Evolutionary conservation across 2,888 invertebrate species (phyloP).

Genomic region (Heliconius ethilla): DNA sequence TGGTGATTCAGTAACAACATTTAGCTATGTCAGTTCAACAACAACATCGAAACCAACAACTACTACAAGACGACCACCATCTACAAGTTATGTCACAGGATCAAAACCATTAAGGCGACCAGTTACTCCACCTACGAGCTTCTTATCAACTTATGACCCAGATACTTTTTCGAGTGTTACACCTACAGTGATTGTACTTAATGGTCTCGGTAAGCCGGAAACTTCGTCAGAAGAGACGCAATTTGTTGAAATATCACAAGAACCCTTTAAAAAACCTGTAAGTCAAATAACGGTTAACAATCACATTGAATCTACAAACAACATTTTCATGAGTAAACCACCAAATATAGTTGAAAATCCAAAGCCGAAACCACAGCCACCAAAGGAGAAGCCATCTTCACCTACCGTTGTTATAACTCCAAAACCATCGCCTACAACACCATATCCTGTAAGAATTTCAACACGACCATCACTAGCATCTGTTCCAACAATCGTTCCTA

Average conservation of each 20-base stretch:
- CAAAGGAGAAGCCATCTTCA: constrained; percentile 79
- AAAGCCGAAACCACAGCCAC: constrained; percentile 65
- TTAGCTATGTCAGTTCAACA: constrained; percentile 69
- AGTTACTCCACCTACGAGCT: constrained; percentile 57
- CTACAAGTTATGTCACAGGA: constrained; percentile 76
- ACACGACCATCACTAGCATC: constrained; percentile 54
- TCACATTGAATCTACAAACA: constrained; percentile 82
- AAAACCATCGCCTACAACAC: constrained; percentile 82
- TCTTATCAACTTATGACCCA: constrained; percentile 61
- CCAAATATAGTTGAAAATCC: constrained; percentile 62
- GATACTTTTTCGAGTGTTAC: constrained; percentile 76
- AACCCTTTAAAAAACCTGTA: constrained; percentile 76
- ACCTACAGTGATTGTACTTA: constrained; percentile 75
- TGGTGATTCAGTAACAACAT: constrained; percentile 68
- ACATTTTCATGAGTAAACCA: constrained; percentile 74
- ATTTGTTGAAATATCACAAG: constrained; percentile 78
- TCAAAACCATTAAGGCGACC: constrained; percentile 78
- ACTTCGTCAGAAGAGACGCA: constrained; percentile 60
- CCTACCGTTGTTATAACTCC: constrained; percentile 87
- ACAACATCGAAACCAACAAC: constrained; percentile 63
- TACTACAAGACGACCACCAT: constrained; percentile 67
- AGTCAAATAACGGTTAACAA: constrained; percentile 83
- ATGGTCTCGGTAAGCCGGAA: constrained; percentile 64
- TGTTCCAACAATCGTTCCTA: constrained; percentile 53
- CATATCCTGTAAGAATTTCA: constrained; percentile 59